Percentiles rank a stretch among this genome's conserved stretches.
These are phyloP conservation scores for Pongo abelii DNA, from an alignment of 2,113 vertebrate species.

Conservation along the genomic window DNA sequence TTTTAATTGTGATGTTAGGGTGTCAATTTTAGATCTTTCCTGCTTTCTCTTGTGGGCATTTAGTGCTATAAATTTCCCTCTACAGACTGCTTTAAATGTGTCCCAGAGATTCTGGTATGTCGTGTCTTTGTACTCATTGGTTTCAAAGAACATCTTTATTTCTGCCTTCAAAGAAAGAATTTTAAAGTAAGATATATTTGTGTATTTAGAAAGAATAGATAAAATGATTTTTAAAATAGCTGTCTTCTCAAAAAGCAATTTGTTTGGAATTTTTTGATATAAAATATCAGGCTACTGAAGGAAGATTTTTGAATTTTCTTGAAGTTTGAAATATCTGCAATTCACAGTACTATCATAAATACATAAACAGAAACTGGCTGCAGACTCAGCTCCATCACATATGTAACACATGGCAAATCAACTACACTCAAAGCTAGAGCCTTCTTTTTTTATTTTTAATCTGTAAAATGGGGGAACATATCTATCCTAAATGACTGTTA, in stretches of 20 bases:
- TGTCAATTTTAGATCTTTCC: too few relatives aligned
- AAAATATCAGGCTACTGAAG: not conserved
- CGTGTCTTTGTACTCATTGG: too few relatives aligned
- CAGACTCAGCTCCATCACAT: not conserved
- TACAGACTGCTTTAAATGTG: too few relatives aligned
- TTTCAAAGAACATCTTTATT: too few relatives aligned
- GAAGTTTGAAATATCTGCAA: not conserved
- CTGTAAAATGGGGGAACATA: not conserved
- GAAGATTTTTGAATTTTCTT: not conserved
- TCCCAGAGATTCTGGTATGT: too few relatives aligned
- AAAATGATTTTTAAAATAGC: not conserved
- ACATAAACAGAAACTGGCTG: not conserved
- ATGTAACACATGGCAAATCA: not conserved
- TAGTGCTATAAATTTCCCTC: too few relatives aligned
- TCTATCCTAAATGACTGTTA: not conserved
- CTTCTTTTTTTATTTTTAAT: not conserved
- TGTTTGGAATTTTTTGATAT: not conserved
- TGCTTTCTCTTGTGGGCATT: too few relatives aligned
- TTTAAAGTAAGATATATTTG: not conserved
- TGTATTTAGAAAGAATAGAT: not conserved
- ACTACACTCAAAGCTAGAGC: not conserved
- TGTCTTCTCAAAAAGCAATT: slow-evolving; percentile 6
- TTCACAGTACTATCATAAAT: not conserved
- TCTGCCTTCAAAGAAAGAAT: not conserved
- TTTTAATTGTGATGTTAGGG: too few relatives aligned